These are phyloP conservation scores for Lepidiolamprologus cunningtoni DNA, from an alignment of 2,113 vertebrate species.

Conservation along the genomic window DNA sequence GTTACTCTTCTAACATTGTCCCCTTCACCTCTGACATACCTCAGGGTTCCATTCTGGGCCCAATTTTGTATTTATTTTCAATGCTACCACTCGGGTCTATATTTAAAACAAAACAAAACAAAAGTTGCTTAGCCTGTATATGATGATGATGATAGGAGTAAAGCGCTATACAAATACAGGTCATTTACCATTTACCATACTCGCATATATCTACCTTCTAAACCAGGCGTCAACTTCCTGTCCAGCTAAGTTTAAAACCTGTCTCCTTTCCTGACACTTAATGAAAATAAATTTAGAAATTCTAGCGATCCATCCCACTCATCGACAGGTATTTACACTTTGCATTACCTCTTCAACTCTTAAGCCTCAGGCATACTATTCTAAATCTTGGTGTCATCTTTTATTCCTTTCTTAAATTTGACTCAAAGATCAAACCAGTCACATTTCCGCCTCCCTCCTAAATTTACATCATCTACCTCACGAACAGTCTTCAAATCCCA, in stretches of 20 bases:
- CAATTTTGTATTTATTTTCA: background rate
- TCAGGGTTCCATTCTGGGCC: background rate
- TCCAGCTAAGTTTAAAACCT: background rate
- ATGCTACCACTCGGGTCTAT: background rate
- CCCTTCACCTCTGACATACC: background rate
- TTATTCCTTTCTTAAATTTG: background rate
- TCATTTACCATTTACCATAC: background rate
- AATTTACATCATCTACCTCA: background rate
- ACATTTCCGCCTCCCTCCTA: background rate
- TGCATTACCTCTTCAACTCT: background rate
- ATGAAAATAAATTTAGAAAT: background rate
- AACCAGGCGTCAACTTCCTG: background rate
- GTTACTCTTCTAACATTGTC: background rate
- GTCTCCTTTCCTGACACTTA: background rate
- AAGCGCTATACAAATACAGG: background rate
- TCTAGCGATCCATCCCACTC: background rate
- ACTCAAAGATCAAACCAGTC: background rate
- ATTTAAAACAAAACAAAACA: background rate
- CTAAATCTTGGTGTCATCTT: background rate
- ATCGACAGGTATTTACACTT: background rate
- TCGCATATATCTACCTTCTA: rapidly evolving
- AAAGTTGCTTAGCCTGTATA: background rate
- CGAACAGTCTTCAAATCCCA: background rate
- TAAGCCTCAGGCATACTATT: background rate
- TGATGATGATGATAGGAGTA: background rate